Evolutionary conservation across 2,113 vertebrate species (phyloP), one percentile per base, ranked within the genome.

Genomic region (Melanotaenia duboulayi): DNA sequence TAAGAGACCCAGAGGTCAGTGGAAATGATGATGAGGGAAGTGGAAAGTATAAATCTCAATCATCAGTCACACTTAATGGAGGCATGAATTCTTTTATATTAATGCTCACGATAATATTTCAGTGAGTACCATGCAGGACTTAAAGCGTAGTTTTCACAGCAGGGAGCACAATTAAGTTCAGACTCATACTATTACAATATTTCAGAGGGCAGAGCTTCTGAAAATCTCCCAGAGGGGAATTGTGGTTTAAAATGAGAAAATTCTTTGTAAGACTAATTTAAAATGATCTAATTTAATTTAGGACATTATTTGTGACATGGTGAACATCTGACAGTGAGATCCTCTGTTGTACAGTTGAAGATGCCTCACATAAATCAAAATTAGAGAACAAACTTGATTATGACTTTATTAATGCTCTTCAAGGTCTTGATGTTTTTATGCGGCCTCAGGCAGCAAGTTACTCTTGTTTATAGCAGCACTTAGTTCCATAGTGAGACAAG

Each of bases 1-100:
- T 67, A 40, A 83, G 44, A 84, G 14, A 72, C 76, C 42, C 57
- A 57, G 74, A 56, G 67, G 72, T 83, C 55, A 52, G 50, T 57
- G 48, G 25, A 49, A 75, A 62, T 55, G 28, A 78, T 76, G 39
- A 63, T 68, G 73, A 80, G 46, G 58, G 37, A 67, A 71, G 62
- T 65, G 58, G 42, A 23, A 71, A 66, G 28, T 17, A 1, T 46
- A 71, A 75, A 80, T 74, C 49, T 57, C 9, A 40, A 69, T 61
- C 51, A 54, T 65, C 28, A 67, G 54, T 64, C 17, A 51, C 35
- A 54, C 20, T 61, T 60, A 62, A 23, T 32, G 35, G 23, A 50
- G 28, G 49, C n/a, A 39, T 44, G 3, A 54, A 20, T 42, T 49
- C 24, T 11, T 44, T 23, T 3, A 24, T 52, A 59, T 61, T 49